A percentile compares a stretch with the other conserved stretches of the same genome.
Conservation (phyloP, 2,888 invertebrate species). For the Argyra leucocephala region DNA sequence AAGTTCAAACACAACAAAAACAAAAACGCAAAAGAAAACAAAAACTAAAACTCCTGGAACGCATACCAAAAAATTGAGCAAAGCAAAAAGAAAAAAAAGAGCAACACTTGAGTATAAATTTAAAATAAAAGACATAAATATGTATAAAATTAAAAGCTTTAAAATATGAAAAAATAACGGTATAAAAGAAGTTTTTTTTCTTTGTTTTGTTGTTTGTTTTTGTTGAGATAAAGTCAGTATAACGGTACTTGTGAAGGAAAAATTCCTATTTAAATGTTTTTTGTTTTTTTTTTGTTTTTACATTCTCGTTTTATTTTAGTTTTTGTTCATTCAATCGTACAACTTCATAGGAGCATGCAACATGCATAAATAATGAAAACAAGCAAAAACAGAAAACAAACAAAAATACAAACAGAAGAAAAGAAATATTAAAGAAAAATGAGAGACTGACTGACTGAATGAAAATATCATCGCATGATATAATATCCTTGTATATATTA, state of each 20-base stretch:
- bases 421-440: too few species aligned
- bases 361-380: neutral
- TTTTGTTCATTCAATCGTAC: neutral
- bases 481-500: too few species aligned
- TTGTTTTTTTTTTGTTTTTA: neutral
- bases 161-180: constrained; percentile 2
- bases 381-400: too few species aligned
- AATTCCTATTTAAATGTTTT: neutral
- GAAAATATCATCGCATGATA: too few species aligned
- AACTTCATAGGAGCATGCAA: neutral
- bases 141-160: neutral
- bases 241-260: neutral
- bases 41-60: too few species aligned
- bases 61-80: neutral
- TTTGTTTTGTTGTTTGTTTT: neutral
- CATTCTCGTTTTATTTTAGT: neutral
- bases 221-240: neutral
- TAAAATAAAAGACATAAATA: neutral
- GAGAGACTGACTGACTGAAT: too few species aligned
- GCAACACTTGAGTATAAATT: neutral
- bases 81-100: neutral
- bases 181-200: neutral
- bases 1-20: too few species aligned
- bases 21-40: too few species aligned
- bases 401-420: too few species aligned